These are phyloP conservation scores for Brachyopa scutellaris DNA, from an alignment of 2,888 invertebrate genomes.

Conservation along the genomic window DNA sequence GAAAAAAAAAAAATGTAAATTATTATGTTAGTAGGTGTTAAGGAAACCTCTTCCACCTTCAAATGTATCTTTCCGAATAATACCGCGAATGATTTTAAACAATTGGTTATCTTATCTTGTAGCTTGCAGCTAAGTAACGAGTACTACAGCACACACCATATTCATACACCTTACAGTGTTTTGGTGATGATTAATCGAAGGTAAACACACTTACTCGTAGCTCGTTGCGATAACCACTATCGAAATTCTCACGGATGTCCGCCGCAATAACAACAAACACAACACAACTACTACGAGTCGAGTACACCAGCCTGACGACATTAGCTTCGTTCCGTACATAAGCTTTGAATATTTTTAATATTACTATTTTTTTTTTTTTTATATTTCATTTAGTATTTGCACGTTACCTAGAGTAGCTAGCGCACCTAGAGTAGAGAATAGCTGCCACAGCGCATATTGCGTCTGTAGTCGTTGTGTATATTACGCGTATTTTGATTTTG, in stretches of 20 bases:
- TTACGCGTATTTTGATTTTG: slow-evolving; percentile 41
- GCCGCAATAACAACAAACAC: slow-evolving; percentile 25
- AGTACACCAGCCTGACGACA: slow-evolving; percentile 27
- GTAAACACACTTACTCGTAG: too few species aligned
- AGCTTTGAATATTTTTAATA: slow-evolving; percentile 22
- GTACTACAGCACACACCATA: slow-evolving; percentile 6
- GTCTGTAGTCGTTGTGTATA: slow-evolving; percentile 41
- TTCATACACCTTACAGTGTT: slow-evolving; percentile 2
- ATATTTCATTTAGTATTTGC: slow-evolving; percentile 42
- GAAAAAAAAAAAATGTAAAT: not conserved
- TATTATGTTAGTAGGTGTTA: not conserved
- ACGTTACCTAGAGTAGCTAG: slow-evolving; percentile 32
- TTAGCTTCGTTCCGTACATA: slow-evolving; percentile 15
- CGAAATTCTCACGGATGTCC: slow-evolving; percentile 66
- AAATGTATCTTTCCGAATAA: slow-evolving; percentile 12
- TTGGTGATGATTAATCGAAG: slow-evolving; percentile 56
- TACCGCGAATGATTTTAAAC: slow-evolving; percentile 4
- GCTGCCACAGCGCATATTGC: slow-evolving; percentile 6
- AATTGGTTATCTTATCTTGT: slow-evolving; percentile 37
- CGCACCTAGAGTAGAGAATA: not conserved
- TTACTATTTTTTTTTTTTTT: slow-evolving; percentile 7
- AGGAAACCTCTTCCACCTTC: not conserved
- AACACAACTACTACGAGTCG: too few species aligned
- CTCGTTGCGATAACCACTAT: slow-evolving; percentile 45
- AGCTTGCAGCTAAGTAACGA: slow-evolving; percentile 7